Evolutionary conservation across 2,113 vertebrate genomes (phyloP).

Genomic region (Rafetus swinhoei): DNA sequence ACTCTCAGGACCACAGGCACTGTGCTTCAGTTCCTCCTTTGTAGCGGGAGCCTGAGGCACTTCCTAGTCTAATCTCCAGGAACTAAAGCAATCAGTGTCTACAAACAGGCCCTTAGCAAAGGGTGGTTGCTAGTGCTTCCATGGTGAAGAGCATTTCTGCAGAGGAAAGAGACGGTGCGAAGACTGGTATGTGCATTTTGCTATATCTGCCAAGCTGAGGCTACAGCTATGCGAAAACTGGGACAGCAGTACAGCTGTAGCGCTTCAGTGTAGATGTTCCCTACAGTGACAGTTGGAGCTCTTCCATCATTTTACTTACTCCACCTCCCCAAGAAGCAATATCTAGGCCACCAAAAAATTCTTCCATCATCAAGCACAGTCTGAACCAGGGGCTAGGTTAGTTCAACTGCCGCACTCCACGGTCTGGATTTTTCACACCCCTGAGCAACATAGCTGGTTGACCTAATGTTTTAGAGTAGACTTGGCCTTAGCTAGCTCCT

Average conservation of each 20-base stretch:
- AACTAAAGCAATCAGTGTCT: neutral
- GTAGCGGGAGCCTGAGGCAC: neutral
- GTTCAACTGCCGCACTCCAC: neutral
- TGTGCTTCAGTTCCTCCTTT: neutral
- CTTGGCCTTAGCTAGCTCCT: neutral
- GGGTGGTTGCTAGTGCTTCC: neutral
- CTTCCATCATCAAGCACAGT: neutral
- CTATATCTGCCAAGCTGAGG: accelerated
- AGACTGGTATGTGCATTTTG: neutral
- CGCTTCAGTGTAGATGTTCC: no score
- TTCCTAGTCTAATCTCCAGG: neutral
- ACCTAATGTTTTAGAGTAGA: neutral
- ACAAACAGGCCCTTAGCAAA: neutral
- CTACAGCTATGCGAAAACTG: no score
- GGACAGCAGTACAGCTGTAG: no score
- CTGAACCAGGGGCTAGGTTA: neutral
- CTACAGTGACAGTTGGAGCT: no score
- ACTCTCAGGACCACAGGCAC: neutral
- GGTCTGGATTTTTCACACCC: neutral
- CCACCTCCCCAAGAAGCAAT: neutral
- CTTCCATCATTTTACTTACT: no score
- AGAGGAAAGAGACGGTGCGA: neutral
- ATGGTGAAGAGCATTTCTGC: accelerated
- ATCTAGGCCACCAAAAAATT: neutral
- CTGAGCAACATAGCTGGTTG: neutral